Base-by-base conservation (phyloP, 2,113 vertebrate species). In the Gymnogyps californianus region DNA sequence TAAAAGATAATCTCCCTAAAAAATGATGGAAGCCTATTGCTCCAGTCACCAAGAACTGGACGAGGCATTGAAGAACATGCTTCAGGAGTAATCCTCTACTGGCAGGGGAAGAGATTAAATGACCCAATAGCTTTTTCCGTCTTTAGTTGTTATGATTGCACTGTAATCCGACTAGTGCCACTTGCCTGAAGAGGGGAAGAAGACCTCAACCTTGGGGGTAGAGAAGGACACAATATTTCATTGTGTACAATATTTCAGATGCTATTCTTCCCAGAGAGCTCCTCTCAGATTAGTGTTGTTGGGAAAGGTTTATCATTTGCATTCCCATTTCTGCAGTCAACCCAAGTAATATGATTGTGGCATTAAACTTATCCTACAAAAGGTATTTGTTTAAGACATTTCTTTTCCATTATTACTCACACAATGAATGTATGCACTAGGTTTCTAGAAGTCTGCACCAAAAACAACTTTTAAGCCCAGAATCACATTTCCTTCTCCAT, bases 1-100 rank as follows among this genome's bases (percentile, higher is more conserved):
- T 96, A 88, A 96, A 95, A 94, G 95, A 96, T 97, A 97, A 98
- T 97, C 97, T 96, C 92, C 59, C 93, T 95, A 89, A 96, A 96
- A 96, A 95, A 89, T 95, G 59, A 94, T 95, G 90, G 90, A 96
- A 96, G 80, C 70, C 77, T 92, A 87, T 87, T 91, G 49, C 94
- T 92, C 67, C 57, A 76, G 88, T 96, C 95, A 93, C 84, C 94
- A 91, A 88, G 82, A 88, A 86, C 47, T 90, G 89, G 95, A 93
- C 16, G 3, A 90, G 76, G 84, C 89, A 97, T 90, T 96, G 97
- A 97, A 95, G 95, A 97, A 88, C 91, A 55, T 96, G 76, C 79
- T 97, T 93, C 95, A 88, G 84, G 82, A 93, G 85, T 97, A 97
- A 97, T 97, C 94, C 91, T 95, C 82, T 94, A 93, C 87, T 93